Percentiles rank a stretch among this genome's conserved stretches.
phyloP scores from a whole-genome alignment of 2,888 invertebrate species.

The Mythimna albipuncta region DNA sequence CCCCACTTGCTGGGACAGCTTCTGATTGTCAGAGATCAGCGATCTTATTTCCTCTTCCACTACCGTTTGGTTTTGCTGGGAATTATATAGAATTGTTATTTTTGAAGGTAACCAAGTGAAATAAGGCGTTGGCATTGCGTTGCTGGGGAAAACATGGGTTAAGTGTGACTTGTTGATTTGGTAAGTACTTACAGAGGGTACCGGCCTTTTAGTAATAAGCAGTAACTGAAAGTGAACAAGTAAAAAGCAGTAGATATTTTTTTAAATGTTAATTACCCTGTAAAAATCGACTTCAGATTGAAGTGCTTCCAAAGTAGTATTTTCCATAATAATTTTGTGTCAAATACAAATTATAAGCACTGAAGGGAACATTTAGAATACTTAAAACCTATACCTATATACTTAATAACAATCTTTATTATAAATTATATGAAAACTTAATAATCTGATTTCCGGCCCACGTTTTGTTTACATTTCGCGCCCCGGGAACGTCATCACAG shows the following conservation, averaged over 20 bases:
- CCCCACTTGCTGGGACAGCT: slow-evolving; percentile 85
- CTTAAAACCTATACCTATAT: slow-evolving; percentile 4
- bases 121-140: slow-evolving; percentile 13
- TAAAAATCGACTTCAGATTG: slow-evolving; percentile 89
- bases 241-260: neutral
- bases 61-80: slow-evolving; percentile 83
- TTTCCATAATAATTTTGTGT: slow-evolving; percentile 70
- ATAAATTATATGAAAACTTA: slow-evolving; percentile 61
- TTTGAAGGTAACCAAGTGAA: neutral
- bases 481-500: slow-evolving; percentile 65
- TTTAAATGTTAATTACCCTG: slow-evolving; percentile 77
- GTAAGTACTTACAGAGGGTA: neutral
- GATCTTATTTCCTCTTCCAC: slow-evolving; percentile 84
- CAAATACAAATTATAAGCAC: neutral
- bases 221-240: neutral
- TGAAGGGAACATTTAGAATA: neutral
- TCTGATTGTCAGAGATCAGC: slow-evolving; percentile 85
- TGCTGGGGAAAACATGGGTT: slow-evolving; percentile 30
- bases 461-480: slow-evolving; percentile 87
- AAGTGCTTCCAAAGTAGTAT: slow-evolving; percentile 75
- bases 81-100: slow-evolving; percentile 13
- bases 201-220: neutral
- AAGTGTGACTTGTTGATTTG: slow-evolving; percentile 32
- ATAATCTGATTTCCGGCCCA: slow-evolving; percentile 32
- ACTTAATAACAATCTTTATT: slow-evolving; percentile 35